Base-by-base conservation (phyloP, 2,797 vertebrate genomes). In the Kryptopterus vitreolus region DNA sequence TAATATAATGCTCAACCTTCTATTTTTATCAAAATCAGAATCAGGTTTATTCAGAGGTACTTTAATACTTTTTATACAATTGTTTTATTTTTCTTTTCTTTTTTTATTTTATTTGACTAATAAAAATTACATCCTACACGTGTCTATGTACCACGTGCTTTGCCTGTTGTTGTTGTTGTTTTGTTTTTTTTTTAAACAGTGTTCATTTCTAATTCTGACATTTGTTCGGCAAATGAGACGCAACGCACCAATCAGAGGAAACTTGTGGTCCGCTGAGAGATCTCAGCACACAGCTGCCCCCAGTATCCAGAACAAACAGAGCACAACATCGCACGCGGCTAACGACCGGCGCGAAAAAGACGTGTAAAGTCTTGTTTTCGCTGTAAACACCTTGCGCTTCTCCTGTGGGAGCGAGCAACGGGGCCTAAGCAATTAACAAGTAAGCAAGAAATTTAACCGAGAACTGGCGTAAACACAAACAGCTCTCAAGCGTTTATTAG, bases 381-480 rank as follows among this genome's bases (percentile, higher is more conserved):
- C 81, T 75, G 81, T 78, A 87, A 87, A 87, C 84, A 87, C 81
- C 78, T 76, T 81, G 72, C 70, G 10, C 7, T 78, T 57, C 35
- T 52, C 80, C 84, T 57, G 53, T 73, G 84, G 82, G 80, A 76
- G 38, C 55, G 43, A 63, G n/a, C 18, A 43, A 81, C 38, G 50
- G 86, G 74, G 82, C 82, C 85, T 82, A 77, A 83, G 83, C 82
- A 86, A 86, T 87, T 87, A 87, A 81, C 80, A 68, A 80, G 84
- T 57, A 83, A 84, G 79, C 73, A 76, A 71, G 68, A 66, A 72
- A 82, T 81, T 83, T 80, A 71, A 68, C 83, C 79, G 74, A 82
- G 81, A 83, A 80, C 16, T 68, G 75, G 81, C 72, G 76, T 71
- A 79, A 79, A 82, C 59, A 74, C 71, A 79, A 79, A 78, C 57